Conservation (phyloP, 2,113 vertebrate genomes). For the Andinoacara biseriatus region DNA sequence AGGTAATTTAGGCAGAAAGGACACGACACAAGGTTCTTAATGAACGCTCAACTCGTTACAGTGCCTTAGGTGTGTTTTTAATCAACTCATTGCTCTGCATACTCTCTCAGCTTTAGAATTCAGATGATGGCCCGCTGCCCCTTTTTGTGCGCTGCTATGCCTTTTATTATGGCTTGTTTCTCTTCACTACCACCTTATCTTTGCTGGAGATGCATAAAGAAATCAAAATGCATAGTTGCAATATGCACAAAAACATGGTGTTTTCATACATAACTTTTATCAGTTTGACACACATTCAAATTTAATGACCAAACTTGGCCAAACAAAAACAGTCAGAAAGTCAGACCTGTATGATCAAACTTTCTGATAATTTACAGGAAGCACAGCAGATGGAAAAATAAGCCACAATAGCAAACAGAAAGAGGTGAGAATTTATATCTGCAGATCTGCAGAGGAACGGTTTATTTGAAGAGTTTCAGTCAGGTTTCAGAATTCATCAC, state of each 20-base stretch:
- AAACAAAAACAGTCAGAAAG: no score
- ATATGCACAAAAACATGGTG: not conserved
- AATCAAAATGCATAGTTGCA: constrained; percentile 9
- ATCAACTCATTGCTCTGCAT: constrained; percentile 4
- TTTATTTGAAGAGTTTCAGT: no score
- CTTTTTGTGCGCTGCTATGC: not conserved
- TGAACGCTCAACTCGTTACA: constrained; percentile 29
- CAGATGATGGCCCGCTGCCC: not conserved
- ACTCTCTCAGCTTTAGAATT: not conserved
- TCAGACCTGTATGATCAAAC: no score
- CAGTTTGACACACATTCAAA: not conserved
- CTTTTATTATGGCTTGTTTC: not conserved
- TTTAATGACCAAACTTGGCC: no score
- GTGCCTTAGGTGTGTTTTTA: constrained; percentile 30
- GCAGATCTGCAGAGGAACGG: no score
- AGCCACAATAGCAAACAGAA: not conserved
- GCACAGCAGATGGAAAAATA: not conserved
- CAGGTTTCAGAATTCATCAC: no score
- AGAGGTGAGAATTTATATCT: no score
- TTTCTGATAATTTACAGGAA: not conserved
- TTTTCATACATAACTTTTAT: not conserved
- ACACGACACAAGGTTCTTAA: constrained; percentile 14
- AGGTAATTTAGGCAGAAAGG: constrained; percentile 28
- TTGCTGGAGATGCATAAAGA: not conserved
- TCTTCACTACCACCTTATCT: constrained; percentile 17